A percentile compares a stretch with the other conserved stretches of the same genome.
These are phyloP conservation scores for Stegodyphus mimosarum DNA, from an alignment of 1,140 invertebrate species.

Conservation along the genomic window DNA sequence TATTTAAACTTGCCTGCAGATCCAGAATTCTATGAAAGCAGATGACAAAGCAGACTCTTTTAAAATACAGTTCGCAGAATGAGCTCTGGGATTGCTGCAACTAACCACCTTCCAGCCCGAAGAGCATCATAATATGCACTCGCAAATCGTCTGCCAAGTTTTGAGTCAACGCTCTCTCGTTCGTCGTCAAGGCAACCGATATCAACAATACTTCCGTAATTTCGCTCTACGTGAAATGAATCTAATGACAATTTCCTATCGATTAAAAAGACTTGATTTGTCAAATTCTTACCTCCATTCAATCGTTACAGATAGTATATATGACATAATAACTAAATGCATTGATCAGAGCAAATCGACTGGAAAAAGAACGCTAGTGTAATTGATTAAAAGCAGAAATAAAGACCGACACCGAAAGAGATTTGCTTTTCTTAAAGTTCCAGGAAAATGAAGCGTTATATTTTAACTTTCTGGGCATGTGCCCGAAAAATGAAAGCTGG, in stretches of 20 bases:
- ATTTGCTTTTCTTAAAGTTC: too few species aligned
- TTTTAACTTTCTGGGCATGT: too few species aligned
- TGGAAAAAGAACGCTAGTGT: too few species aligned
- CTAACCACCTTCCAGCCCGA: constrained; percentile 15
- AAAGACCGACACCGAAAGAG: too few species aligned
- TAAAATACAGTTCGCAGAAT: not conserved
- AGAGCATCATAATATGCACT: constrained; percentile 23
- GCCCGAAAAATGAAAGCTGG: too few species aligned
- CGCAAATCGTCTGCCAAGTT: constrained; percentile 51
- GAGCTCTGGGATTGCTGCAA: not conserved
- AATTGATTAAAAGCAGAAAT: too few species aligned
- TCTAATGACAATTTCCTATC: constrained; percentile 27
- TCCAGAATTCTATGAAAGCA: not conserved
- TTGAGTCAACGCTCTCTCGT: constrained; percentile 57
- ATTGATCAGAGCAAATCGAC: too few species aligned
- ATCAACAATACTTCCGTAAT: constrained; percentile 58
- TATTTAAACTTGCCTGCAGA: constrained; percentile 31
- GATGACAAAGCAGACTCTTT: not conserved
- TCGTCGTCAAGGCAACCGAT: constrained; percentile 41
- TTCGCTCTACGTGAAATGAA: constrained; percentile 39
- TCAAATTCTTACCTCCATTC: too few species aligned
- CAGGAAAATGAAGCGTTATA: too few species aligned
- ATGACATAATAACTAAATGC: too few species aligned
- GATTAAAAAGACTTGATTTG: constrained; percentile 12
- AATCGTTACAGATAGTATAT: too few species aligned